Base-by-base conservation (phyloP, 2,888 invertebrate genomes). In the Diabrotica balteata region DNA sequence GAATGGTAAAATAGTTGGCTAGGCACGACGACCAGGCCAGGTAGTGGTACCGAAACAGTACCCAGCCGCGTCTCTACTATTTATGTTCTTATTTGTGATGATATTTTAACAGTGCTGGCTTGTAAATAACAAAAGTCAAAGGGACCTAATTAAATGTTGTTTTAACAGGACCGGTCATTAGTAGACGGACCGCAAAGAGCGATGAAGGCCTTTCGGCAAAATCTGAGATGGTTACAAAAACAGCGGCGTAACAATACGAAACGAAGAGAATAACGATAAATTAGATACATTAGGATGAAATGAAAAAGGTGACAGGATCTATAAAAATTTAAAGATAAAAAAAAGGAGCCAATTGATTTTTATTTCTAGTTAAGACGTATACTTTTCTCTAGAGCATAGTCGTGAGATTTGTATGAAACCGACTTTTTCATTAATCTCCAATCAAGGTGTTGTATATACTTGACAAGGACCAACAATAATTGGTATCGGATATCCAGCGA, bases 61-160 rank as follows among this genome's bases (percentile, higher is more conserved):
- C 32, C 32, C 55, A 43, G 44, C 45, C 45, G 17, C 45, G 45
- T 59, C 63, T 55, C 63, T 57, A 69, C 69, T 68, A 68, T 72
- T 70, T 71, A 72, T 72, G 71, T 72, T 74, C 75, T 63, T 73
- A 76, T 75, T 77, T 75, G 76, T 74, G 76, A 73, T 77, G 76
- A 73, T 76, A 77, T 79, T 78, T 78, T 75, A 75, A 73, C 74
- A 74, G 77, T 74, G 76, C 72, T 71, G 75, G 72, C 76, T 76
- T 78, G 79, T 78, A 79, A 79, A 79, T 77, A 78, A 75, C 75
- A 72, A 74, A 71, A 78, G 77, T 74, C 77, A 78, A 79, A 79
- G 74, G 80, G 79, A 76, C 80, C 82, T 82, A 83, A 83, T 82
- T 82, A 83, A 82, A 82, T 82, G 82, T 81, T 83, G 83, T 82